These are phyloP conservation scores for Troides oblongomaculatus DNA, from an alignment of 2,888 invertebrate species.

Conservation along the genomic window DNA sequence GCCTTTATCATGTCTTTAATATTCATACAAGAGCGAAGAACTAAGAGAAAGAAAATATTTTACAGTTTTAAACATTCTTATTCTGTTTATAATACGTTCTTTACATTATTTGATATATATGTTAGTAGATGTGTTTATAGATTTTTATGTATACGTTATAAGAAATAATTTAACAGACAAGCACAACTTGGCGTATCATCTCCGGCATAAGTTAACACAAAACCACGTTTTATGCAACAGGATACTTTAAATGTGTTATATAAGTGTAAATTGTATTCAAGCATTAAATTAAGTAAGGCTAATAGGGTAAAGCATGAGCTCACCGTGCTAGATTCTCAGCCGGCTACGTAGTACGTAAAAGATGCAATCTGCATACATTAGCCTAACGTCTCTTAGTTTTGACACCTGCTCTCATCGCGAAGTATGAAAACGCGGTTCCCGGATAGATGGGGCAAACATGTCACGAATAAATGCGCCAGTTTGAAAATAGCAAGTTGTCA, in stretches of 20 bases:
- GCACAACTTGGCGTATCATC: too few relatives aligned
- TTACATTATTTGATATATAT: too few relatives aligned
- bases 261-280: constrained; percentile 35
- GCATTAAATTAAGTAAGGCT: constrained; percentile 61
- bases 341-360: constrained; percentile 42
- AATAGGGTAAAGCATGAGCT: constrained; percentile 55
- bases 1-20: too few relatives aligned
- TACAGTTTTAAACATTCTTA: too few relatives aligned
- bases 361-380: constrained; percentile 80
- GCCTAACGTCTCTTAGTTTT: constrained; percentile 75
- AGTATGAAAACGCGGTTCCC: constrained; percentile 53
- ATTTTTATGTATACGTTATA: too few relatives aligned
- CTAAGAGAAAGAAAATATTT: too few relatives aligned
- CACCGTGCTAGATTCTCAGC: constrained; percentile 31
- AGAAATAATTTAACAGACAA: too few relatives aligned
- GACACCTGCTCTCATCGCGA: constrained; percentile 70
- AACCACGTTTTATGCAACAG: neutral
- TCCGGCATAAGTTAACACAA: neutral
- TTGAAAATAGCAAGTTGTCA: constrained; percentile 54
- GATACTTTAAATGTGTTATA: neutral
- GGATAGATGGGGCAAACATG: constrained; percentile 73
- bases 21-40: too few relatives aligned
- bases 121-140: too few relatives aligned
- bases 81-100: too few relatives aligned
- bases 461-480: constrained; percentile 62